Evolutionary conservation across 1,140 invertebrate genomes (phyloP), one percentile per base, ranked within the genome.

Genomic region (Mamestra configurata): DNA sequence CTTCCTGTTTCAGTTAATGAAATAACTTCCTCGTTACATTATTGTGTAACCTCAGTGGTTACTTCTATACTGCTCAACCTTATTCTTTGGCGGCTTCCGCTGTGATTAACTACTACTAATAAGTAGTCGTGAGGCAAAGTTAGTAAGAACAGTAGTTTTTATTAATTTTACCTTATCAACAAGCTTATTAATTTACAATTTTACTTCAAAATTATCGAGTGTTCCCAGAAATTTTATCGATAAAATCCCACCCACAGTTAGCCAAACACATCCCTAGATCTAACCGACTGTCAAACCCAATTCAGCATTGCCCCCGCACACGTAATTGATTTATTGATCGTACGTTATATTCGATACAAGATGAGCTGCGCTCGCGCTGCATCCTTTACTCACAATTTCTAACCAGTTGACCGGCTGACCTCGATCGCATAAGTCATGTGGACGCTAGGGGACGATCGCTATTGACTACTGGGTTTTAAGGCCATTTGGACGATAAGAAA

Each of bases 251-350:
- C 87, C 87, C 84, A 90, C 57, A 46, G 82, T 87, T 5, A 27
- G 2, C 5, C 18, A 27, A 22, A 11, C 66, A 51, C 89, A 71
- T 87, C 93, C 53, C 93, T 94, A 92, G 86, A 90, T 89, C 88
- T 87, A 94, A 86, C 87, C 79, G 88, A 91, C 91, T 94, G 92
- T 94, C 93, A 94, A 94, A 94, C 90, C 86, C 92, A 94, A 94
- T 94, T 94, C 91, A 91, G 86, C 91, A 86, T 84, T 92, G 92
- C 92, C 88, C 90, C 88, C 88, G 92, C 92, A 87, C 89, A 92
- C 83, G 90, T 94, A 94, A 94, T 94, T 94, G 92, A 94, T 94
- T 94, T 94, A 94, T 93, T 94, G 93, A 93, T 94, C 91, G 89
- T 94, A 90, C 90, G 92, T 94, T 91, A 93, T 86, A 90, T 94